A percentile compares a stretch with the other conserved stretches of the same genome.
These are phyloP conservation scores for Hemiscyllium ocellatum DNA, from an alignment of 2,113 vertebrate genomes.

Conservation along the genomic window DNA sequence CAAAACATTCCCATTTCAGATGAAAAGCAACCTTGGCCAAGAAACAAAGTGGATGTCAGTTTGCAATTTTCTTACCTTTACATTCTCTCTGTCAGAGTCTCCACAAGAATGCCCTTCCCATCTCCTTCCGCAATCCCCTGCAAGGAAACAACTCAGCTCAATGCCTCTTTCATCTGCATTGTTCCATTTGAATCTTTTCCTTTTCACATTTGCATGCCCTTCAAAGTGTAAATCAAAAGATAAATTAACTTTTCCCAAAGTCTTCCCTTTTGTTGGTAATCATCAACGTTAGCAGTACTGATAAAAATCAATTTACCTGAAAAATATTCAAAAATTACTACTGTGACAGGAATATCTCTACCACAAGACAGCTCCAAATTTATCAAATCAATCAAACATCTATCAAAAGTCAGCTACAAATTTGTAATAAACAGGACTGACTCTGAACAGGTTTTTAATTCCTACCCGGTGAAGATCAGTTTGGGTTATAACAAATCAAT, in stretches of 20 bases:
- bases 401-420: not conserved
- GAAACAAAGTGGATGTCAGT: not conserved
- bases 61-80: not conserved
- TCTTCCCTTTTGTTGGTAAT: not conserved
- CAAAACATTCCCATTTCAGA: not conserved
- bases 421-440: not conserved
- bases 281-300: not conserved
- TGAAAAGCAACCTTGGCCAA: not conserved
- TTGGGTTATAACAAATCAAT: not conserved
- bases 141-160: not conserved
- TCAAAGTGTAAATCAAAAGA: constrained; percentile 10
- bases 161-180: not conserved
- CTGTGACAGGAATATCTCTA: not conserved
- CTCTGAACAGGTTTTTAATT: not conserved
- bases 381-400: not conserved
- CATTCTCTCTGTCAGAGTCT: not conserved
- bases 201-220: not conserved
- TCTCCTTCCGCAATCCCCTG: not conserved
- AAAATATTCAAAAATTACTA: constrained; percentile 8
- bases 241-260: not conserved
- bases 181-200: not conserved
- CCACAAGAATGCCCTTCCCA: not conserved
- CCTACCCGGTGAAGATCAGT: not conserved
- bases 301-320: not conserved
- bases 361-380: no score